Conservation (phyloP, 2,113 vertebrate species). For the Phylloscopus whistleri region DNA sequence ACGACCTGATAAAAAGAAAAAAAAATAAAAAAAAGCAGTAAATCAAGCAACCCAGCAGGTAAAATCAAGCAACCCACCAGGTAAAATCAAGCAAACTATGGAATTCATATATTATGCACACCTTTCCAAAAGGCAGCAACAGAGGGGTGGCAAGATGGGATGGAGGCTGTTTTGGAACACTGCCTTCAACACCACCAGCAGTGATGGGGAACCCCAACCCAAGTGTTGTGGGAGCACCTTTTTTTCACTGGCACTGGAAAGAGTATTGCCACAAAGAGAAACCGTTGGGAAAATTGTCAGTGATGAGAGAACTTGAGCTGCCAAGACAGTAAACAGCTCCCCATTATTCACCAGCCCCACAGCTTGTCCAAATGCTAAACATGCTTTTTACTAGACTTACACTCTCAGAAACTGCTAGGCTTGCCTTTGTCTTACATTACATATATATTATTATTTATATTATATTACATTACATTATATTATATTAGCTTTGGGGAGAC, state of each 20-base stretch:
- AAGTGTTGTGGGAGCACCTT: neutral
- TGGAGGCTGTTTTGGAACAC: neutral
- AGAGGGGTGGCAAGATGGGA: neutral
- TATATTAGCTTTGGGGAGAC: neutral
- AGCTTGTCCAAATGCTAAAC: neutral
- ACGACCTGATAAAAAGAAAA: constrained; percentile 78
- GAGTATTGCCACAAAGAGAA: neutral
- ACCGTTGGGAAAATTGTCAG: neutral
- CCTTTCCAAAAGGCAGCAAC: neutral
- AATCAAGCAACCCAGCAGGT: neutral
- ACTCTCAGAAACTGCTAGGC: neutral
- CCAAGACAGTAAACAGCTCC: neutral
- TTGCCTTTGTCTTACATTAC: neutral
- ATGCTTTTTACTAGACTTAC: neutral
- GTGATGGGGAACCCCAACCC: neutral
- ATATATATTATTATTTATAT: neutral
- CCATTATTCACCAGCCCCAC: neutral
- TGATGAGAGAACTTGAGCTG: neutral
- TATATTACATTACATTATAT: neutral
- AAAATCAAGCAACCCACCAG: neutral
- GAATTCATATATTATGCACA: neutral
- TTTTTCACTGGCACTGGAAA: neutral
- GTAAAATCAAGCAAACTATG: neutral
- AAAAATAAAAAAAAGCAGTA: neutral
- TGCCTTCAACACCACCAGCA: neutral